Percentiles rank a stretch among this genome's conserved stretches.
These are phyloP conservation scores for Eudyptes chrysolophus DNA, from an alignment of 2,113 vertebrate genomes.

Conservation along the genomic window DNA sequence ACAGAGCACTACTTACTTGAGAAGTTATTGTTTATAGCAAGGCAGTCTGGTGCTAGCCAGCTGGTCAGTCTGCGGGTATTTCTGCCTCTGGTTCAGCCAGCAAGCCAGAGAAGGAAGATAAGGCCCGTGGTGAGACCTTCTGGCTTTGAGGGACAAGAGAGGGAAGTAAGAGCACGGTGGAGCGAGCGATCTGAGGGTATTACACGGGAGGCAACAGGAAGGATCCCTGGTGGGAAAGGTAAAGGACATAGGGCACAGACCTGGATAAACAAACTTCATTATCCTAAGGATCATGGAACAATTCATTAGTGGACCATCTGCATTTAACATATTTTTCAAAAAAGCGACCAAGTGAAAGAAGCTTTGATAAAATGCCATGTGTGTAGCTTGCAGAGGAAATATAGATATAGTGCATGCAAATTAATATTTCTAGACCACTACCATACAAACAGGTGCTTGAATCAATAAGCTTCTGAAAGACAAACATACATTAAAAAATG, in stretches of 20 bases:
- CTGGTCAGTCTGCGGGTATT: not conserved
- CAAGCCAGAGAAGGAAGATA: not conserved
- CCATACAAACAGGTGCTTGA: not conserved
- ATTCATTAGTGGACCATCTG: not conserved
- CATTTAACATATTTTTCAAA: not conserved
- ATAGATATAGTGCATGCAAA: not conserved
- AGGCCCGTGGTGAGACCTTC: rapidly evolving
- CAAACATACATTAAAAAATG: not conserved
- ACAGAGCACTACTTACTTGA: not conserved
- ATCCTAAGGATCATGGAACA: not conserved
- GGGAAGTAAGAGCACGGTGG: not conserved
- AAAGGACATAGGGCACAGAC: not conserved
- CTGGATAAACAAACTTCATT: not conserved
- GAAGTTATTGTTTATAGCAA: not conserved
- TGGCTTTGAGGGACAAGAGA: not conserved
- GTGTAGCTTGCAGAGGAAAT: not conserved
- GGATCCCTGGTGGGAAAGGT: not conserved
- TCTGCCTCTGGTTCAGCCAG: not conserved
- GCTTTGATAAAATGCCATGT: not conserved
- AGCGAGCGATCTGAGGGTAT: rapidly evolving
- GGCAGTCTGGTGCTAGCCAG: not conserved
- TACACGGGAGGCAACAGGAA: not conserved
- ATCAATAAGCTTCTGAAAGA: not conserved
- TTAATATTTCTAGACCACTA: not conserved
- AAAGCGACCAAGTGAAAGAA: not conserved